Percentiles rank a stretch among this genome's conserved stretches.
Conservation (phyloP, 2,888 invertebrate species). For the Lasioglossum pauxillum region DNA sequence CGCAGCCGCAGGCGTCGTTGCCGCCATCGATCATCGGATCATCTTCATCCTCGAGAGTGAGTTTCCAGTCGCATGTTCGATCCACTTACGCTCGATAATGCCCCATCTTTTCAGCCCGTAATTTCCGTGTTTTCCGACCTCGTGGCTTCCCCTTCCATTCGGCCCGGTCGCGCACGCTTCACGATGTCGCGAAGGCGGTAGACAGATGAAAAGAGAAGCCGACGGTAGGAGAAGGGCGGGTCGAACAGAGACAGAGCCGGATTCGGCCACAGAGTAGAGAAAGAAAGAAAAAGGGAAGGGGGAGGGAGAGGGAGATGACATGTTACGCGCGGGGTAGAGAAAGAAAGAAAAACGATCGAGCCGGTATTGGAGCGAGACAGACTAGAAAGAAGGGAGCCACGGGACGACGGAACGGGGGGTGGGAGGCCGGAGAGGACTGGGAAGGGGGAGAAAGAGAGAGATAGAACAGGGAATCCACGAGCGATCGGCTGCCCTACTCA, state of each 20-base stretch:
- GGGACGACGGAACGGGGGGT: slow-evolving; percentile 51
- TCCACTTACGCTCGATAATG: slow-evolving; percentile 42
- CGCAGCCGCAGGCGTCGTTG: not conserved
- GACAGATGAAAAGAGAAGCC: slow-evolving; percentile 48
- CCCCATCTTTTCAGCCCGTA: slow-evolving; percentile 50
- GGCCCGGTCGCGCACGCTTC: slow-evolving; percentile 49
- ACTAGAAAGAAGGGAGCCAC: slow-evolving; percentile 22
- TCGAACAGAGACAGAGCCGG: not conserved
- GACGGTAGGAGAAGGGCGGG: slow-evolving; percentile 21
- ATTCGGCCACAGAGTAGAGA: not conserved
- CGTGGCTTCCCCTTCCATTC: slow-evolving; percentile 52
- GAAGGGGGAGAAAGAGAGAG: slow-evolving; percentile 68
- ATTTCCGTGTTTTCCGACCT: slow-evolving; percentile 69
- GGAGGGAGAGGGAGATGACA: slow-evolving; percentile 7
- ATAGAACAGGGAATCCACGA: slow-evolving; percentile 78
- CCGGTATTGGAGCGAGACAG: slow-evolving; percentile 25
- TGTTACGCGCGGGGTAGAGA: slow-evolving; percentile 20
- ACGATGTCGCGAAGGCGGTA: slow-evolving; percentile 62
- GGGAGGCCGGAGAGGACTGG: slow-evolving; percentile 68
- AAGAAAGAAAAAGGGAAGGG: not conserved
- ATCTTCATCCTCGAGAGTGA: not conserved
- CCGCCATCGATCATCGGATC: slow-evolving; percentile 8
- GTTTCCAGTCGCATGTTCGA: slow-evolving; percentile 44
- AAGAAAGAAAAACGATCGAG: slow-evolving; percentile 43
- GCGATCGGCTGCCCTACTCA: slow-evolving; percentile 80